Conservation (phyloP, 1,140 invertebrate species). For the Anastatus disparis region DNA sequence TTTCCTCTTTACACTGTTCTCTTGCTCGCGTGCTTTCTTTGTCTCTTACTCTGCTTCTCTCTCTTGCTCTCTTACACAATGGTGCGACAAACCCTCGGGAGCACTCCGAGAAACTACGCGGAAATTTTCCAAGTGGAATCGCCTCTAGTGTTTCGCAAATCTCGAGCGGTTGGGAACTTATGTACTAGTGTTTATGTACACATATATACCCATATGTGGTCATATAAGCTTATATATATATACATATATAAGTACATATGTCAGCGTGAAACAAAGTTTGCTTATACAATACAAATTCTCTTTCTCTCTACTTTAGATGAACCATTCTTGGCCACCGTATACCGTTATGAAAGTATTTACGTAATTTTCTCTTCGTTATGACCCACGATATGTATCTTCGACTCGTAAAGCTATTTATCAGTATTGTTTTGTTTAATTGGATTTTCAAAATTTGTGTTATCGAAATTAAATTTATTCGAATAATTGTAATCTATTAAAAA, state of each 20-base stretch:
- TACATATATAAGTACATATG: too few relatives aligned
- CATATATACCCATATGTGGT: neutral
- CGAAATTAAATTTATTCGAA: too few relatives aligned
- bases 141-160: constrained; percentile 22
- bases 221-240: neutral
- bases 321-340: neutral
- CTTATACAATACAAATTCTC: too few relatives aligned
- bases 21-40: too few relatives aligned
- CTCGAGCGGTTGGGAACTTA: constrained; percentile 21
- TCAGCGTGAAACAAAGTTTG: too few relatives aligned
- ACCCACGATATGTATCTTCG: constrained; percentile 6
- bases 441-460: too few relatives aligned
- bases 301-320: constrained; percentile 3
- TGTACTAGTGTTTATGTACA: neutral
- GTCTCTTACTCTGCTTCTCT: neutral
- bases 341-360: constrained; percentile 23
- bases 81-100: constrained; percentile 14
- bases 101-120: constrained; percentile 9
- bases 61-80: neutral
- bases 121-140: constrained; percentile 25
- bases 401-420: neutral
- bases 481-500: too few relatives aligned
- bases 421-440: neutral
- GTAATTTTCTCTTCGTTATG: constrained; percentile 6
- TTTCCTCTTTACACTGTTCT: too few relatives aligned